Conservation (phyloP, 2,797 vertebrate genomes). For the Balearica regulorum region DNA sequence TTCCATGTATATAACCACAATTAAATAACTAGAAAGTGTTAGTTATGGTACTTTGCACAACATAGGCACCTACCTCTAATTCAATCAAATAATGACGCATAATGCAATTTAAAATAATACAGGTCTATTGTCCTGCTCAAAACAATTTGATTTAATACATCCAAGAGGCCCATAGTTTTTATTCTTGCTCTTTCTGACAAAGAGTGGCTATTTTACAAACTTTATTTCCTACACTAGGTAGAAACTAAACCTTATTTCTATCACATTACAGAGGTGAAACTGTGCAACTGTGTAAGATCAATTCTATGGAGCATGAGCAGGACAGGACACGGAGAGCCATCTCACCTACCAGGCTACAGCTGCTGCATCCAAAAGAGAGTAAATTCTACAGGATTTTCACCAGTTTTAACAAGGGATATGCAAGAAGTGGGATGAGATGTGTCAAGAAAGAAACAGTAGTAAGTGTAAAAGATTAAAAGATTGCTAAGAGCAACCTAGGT, state of each 20-base stretch:
- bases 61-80: not conserved
- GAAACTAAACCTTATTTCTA: not conserved
- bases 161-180: not conserved
- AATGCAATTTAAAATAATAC: not conserved
- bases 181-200: not conserved
- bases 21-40: not conserved
- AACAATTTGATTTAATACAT: not conserved
- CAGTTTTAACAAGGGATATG: rapidly evolving
- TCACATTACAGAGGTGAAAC: too few relatives aligned
- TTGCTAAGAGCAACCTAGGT: too few relatives aligned
- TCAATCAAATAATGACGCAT: not conserved
- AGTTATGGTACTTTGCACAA: too few relatives aligned
- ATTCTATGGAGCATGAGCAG: not conserved
- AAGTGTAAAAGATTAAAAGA: not conserved
- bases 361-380: not conserved
- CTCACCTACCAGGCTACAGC: not conserved
- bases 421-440: not conserved
- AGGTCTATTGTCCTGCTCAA: not conserved
- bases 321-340: rapidly evolving
- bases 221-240: not conserved
- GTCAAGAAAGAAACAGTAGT: rapidly evolving
- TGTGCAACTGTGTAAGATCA: rapidly evolving
- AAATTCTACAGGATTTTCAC: rapidly evolving
- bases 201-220: not conserved
- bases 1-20: not conserved